phyloP scores from a whole-genome alignment of 2,888 invertebrate species.

The Meiosimyza decipiens region DNA sequence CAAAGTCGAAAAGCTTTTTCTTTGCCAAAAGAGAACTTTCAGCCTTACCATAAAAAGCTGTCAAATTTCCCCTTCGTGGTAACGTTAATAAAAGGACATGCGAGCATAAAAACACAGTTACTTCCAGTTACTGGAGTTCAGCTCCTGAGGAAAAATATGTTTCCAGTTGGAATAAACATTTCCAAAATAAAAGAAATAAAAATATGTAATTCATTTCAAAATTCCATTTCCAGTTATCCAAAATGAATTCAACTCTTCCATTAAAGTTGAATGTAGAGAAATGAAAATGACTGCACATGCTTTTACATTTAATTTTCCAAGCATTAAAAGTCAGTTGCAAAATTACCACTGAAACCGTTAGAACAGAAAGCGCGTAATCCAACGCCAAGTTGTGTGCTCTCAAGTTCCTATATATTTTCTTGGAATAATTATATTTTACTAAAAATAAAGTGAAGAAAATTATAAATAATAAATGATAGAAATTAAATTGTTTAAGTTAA shows the following conservation, averaged over 20 bases:
- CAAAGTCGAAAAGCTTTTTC: too few species aligned
- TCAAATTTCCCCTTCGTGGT: too few species aligned
- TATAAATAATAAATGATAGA: not conserved
- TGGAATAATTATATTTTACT: not conserved
- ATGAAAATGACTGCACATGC: constrained; percentile 7
- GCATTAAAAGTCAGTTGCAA: constrained; percentile 58
- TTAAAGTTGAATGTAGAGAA: constrained; percentile 10
- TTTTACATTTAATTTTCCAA: constrained; percentile 50
- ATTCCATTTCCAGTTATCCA: constrained; percentile 13
- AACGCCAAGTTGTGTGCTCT: not conserved
- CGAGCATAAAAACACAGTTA: too few species aligned
- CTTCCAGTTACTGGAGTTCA: too few species aligned
- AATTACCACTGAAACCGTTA: constrained; percentile 61
- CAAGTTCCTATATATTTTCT: constrained; percentile 9
- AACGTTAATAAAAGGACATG: too few species aligned
- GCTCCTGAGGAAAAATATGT: too few species aligned
- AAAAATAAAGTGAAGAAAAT: not conserved
- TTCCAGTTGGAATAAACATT: too few species aligned
- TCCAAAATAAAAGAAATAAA: not conserved
- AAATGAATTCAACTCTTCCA: constrained; percentile 36
- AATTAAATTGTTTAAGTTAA: not conserved
- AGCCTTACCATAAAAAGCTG: too few species aligned
- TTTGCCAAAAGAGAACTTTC: too few species aligned
- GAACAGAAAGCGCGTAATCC: constrained; percentile 53
- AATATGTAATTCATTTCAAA: not conserved